Percentiles rank a stretch among this genome's conserved stretches.
phyloP scores from a whole-genome alignment of 2,113 vertebrate genomes.

The Mastomys coucha region DNA sequence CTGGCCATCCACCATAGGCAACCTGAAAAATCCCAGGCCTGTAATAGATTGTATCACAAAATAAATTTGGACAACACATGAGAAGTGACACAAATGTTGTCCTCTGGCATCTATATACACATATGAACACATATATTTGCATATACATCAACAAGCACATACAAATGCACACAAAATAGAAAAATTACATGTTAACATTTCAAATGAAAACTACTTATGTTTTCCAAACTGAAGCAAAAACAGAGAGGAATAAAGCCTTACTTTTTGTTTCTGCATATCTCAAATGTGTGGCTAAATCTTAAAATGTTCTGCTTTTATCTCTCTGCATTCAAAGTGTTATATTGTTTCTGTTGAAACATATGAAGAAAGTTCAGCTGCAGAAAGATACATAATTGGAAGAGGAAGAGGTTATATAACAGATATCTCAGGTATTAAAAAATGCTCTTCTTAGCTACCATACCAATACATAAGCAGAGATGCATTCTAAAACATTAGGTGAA shows the following conservation, averaged over 20 bases:
- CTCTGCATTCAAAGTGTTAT: neutral
- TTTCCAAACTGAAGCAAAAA: conserved; percentile 50
- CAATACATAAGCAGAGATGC: neutral
- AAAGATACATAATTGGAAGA: neutral
- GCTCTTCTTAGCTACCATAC: neutral
- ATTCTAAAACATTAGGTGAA: conserved; percentile 24
- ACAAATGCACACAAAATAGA: neutral
- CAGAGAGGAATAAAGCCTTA: neutral
- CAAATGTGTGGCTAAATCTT: neutral
- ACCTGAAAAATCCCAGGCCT: neutral
- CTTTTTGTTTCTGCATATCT: neutral
- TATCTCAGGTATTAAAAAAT: neutral
- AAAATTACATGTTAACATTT: neutral
- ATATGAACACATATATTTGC: neutral
- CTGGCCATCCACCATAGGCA: neutral
- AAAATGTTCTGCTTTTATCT: neutral
- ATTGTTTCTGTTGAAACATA: neutral
- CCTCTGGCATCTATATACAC: neutral
- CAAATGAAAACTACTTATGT: neutral
- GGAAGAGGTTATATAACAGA: neutral
- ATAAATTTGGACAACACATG: neutral
- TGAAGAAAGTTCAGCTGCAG: neutral
- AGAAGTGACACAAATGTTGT: neutral
- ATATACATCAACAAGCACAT: neutral
- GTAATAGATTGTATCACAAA: neutral